Evolutionary conservation across 2,888 invertebrate genomes (phyloP), one percentile per base, ranked within the genome.

Genomic region (Caenorhabditis sulstoni): DNA sequence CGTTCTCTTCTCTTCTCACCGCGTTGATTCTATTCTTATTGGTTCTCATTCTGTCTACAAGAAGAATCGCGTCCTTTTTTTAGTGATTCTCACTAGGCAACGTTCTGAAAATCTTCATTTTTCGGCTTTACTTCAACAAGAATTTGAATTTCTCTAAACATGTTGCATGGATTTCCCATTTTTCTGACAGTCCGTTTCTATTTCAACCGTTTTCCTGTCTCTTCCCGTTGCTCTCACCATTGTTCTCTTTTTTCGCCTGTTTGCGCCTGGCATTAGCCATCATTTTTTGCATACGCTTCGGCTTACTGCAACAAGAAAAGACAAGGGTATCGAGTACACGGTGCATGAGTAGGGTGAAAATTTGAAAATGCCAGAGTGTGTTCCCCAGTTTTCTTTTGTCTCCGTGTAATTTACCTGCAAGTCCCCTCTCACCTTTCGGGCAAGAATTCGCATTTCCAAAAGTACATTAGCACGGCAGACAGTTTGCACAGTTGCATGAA

Each of bases 401-500:
- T 20, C 22, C 29, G n/a, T 52, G 11, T 16, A 57, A 39, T 39
- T 50, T 50, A 35, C 35, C 12, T 22, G 44, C 20, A 11, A 9
- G 22, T 44, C 49, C 22, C 47, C 20, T 16, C 7, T 20, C 14
- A 29, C 23, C 37, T 41, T 41, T 41, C 41, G 11, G 41, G 11
- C 41, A 23, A 52, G 37, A 61, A 23, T 29, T 16, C 23, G 50
- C 49, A 70, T n/a, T 52, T 52, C 29, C 50, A 29, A 70, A 71
- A 64, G 71, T 64, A 64, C 71, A 71, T 71, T 71, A 71, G 70
- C 61, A 35, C 7, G 53, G 16, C 52, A 49, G 53, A 59, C 58
- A 68, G 64, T 77, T 77, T 77, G 77, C 77, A 77, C 77, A 77
- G 77, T 77, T 77, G 77, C 77, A 77, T 77, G 67, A 71, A 77